Conservation (phyloP, 2,888 invertebrate species). For the Sepioteuthis lessoniana region DNA sequence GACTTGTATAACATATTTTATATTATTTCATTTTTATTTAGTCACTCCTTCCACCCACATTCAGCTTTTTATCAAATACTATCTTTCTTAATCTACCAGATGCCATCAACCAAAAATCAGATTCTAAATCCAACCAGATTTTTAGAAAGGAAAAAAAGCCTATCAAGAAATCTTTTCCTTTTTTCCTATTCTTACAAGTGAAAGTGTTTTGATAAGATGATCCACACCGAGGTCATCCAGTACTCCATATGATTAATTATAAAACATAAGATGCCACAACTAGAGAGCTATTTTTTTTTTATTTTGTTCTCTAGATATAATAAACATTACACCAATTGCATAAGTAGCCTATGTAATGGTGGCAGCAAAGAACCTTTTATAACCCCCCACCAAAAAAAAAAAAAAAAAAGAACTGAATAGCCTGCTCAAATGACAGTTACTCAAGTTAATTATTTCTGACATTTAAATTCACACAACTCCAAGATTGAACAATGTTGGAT, state of each 20-base stretch:
- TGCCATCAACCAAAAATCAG: no score
- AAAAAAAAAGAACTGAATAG: not conserved
- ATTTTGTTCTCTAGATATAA: not conserved
- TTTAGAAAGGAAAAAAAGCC: not conserved
- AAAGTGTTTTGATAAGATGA: not conserved
- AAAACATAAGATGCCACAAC: not conserved
- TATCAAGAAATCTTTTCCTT: not conserved
- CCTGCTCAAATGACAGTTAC: not conserved
- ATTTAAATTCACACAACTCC: no score
- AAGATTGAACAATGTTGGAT: no score
- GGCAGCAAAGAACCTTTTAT: not conserved
- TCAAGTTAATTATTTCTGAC: not conserved
- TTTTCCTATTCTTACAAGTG: not conserved
- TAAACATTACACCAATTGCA: slow-evolving; percentile 3
- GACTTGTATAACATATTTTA: no score
- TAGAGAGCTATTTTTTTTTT: not conserved
- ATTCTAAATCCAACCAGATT: no score
- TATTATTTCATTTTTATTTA: no score
- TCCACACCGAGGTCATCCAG: not conserved
- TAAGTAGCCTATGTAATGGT: not conserved
- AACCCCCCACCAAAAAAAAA: not conserved
- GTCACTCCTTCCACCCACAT: no score
- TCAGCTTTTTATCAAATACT: no score
- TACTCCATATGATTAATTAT: not conserved
- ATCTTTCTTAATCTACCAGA: no score